Evolutionary conservation across 2,888 invertebrate species (phyloP), one percentile per base, ranked within the genome.

Genomic region (Ectemnius cavifrons): DNA sequence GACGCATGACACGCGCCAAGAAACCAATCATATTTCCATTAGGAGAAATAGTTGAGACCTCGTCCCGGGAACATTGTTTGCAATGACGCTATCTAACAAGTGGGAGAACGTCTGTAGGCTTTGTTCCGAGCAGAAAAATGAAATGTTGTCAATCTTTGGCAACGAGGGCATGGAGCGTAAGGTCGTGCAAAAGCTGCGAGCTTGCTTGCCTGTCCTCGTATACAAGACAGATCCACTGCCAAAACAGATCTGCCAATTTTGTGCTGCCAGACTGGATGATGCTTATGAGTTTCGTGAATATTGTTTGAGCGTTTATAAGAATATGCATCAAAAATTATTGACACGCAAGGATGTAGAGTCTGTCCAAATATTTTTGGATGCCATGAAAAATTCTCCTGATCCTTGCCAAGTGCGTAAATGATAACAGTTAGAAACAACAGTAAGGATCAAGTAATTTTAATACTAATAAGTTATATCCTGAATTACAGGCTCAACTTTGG

Each of bases 171-270:
- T 85, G 3, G 85, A 86, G 27, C 80, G 89, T 5, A 87, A 82
- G 65, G 86, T 89, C 13, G 86, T 84, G 18, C 85, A 88, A 37
- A 89, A 89, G 71, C 68, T 89, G 46, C 82, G 88, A 2, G 87
- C 87, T 14, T 88, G 88, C 63, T 68, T 89, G 37, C 89, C 89
- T 4, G 85, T 89, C 13, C 73, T 89, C 71, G 89, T 89, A 0
- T 89, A 89, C 75, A 88, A 88, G 78, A 88, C 86, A 3, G 89
- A 89, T 78, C 89, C 89, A 27, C 75, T 89, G 82, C 89, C 89
- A 20, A 89, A 89, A 75, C 85, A 89, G 77, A 88, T 89, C 64
- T 89, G 89, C 63, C 89, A 89, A 75, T 88, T 87, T 66, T 89
- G 89, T 62, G 89, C 89, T 5, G 88, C 89, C 0, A 82, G 89